These are phyloP conservation scores for Pseudochaenichthys georgianus DNA, from an alignment of 2,797 vertebrate genomes.

Conservation along the genomic window DNA sequence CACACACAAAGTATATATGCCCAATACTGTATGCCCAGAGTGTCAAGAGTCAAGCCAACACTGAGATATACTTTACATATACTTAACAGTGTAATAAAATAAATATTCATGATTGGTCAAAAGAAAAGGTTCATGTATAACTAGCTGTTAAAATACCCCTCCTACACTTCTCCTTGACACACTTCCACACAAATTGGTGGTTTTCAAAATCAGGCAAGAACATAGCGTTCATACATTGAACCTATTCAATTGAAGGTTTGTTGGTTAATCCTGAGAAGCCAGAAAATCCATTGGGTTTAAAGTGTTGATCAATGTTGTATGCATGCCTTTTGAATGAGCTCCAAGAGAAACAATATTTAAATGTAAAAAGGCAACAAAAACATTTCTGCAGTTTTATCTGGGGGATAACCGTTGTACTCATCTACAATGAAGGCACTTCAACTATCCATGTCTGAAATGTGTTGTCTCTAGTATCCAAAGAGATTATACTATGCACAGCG, in stretches of 20 bases:
- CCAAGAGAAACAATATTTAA: slow-evolving; percentile 19
- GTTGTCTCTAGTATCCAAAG: slow-evolving; percentile 18
- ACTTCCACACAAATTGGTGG: slow-evolving; percentile 21
- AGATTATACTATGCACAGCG: slow-evolving; percentile 33
- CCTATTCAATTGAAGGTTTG: slow-evolving; percentile 40
- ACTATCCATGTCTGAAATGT: slow-evolving; percentile 38
- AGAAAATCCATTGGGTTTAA: slow-evolving; percentile 39
- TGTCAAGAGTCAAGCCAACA: slow-evolving; percentile 16
- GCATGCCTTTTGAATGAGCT: background rate
- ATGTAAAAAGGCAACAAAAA: slow-evolving; percentile 16
- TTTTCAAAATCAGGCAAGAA: slow-evolving; percentile 17
- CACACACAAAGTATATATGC: too few species aligned
- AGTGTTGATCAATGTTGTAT: slow-evolving; percentile 55
- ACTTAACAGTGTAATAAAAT: background rate
- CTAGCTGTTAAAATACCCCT: background rate
- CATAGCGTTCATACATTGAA: slow-evolving; percentile 13
- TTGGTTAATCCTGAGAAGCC: slow-evolving; percentile 29
- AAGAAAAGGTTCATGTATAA: background rate
- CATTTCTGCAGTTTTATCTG: slow-evolving; percentile 29
- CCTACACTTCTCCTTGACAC: slow-evolving; percentile 19
- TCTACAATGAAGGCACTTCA: slow-evolving; percentile 14
- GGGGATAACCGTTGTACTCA: slow-evolving; percentile 32
- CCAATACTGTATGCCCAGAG: background rate
- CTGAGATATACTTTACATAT: slow-evolving; percentile 16
- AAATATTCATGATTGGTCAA: slow-evolving; percentile 2